These are phyloP conservation scores for Lepisosteus oculatus DNA, from an alignment of 2,113 vertebrate genomes.

Conservation along the genomic window DNA sequence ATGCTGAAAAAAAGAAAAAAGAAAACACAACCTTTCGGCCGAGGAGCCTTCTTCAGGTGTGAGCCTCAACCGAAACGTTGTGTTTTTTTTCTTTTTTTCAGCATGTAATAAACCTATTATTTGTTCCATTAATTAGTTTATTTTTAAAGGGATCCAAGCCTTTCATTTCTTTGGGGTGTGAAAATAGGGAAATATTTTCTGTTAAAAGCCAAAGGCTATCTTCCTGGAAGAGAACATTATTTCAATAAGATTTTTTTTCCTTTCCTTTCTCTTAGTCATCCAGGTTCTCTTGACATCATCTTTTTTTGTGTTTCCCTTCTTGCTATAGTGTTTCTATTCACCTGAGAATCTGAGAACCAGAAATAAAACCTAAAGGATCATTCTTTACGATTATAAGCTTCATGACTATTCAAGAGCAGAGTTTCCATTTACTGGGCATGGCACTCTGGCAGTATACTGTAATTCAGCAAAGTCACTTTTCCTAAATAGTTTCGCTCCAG, in stretches of 20 bases:
- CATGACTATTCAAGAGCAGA: not conserved
- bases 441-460: not conserved
- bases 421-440: slow-evolving; percentile 5
- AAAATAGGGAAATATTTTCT: no score
- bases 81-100: no score
- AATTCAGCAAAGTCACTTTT: not conserved
- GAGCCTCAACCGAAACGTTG: no score
- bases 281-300: slow-evolving; percentile 42
- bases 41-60: no score
- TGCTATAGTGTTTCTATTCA: not conserved
- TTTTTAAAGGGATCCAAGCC: no score
- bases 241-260: slow-evolving; percentile 46
- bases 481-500: not conserved
- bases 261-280: slow-evolving; percentile 33
- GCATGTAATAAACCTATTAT: no score
- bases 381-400: not conserved
- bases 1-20: no score
- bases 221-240: slow-evolving; percentile 20
- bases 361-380: no score
- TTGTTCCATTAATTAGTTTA: no score
- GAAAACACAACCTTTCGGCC: no score
- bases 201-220: no score
- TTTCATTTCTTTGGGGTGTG: no score
- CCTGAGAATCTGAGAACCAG: not conserved
- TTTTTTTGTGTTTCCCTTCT: slow-evolving; percentile 44